Percentiles rank a stretch among this genome's conserved stretches.
phyloP scores from a whole-genome alignment of 2,797 vertebrate genomes.

The Phataginus tricuspis region DNA sequence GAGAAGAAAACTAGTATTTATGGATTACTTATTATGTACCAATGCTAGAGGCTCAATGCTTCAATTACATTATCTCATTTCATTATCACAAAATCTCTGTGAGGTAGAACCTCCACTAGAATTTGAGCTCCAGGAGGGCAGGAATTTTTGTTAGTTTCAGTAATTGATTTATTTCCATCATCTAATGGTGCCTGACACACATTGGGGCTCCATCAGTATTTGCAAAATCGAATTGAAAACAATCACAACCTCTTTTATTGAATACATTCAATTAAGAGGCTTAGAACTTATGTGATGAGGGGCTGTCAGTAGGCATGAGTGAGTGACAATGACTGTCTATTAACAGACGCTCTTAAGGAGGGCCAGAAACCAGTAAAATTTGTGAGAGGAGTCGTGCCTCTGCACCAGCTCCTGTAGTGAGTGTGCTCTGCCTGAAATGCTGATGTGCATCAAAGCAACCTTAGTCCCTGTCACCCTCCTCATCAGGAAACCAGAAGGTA shows the following conservation, averaged over 20 bases:
- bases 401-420: too few species aligned
- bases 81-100: background rate
- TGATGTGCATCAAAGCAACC: background rate
- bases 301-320: background rate
- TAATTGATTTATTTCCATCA: slow-evolving; percentile 16
- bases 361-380: background rate
- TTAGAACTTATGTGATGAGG: background rate
- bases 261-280: background rate
- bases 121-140: background rate
- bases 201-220: background rate
- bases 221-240: background rate
- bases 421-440: background rate
- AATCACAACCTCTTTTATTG: background rate
- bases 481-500: background rate
- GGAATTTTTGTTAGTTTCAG: background rate
- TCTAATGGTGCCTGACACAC: background rate
- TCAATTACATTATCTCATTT: background rate
- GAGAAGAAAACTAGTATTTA: background rate
- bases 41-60: background rate
- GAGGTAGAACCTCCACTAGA: background rate
- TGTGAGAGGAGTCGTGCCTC: background rate
- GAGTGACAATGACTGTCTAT: background rate
- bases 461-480: background rate
- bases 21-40: background rate
- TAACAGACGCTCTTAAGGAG: background rate